These are phyloP conservation scores for Pogoniulus pusillus DNA, from an alignment of 2,797 vertebrate genomes.

Conservation along the genomic window DNA sequence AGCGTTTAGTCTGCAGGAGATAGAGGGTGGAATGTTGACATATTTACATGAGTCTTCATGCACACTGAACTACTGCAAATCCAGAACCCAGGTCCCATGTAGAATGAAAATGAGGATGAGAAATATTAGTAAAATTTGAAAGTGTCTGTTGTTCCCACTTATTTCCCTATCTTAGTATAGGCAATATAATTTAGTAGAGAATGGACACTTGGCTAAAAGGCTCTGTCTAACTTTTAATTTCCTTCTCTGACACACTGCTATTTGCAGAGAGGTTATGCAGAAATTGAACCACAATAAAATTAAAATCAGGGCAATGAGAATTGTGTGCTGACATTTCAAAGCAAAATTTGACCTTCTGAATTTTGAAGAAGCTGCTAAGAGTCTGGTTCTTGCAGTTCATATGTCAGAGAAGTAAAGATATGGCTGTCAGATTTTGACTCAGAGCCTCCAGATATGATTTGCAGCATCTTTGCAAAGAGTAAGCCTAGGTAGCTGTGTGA, in stretches of 20 bases:
- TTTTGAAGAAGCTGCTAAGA: constrained; percentile 2
- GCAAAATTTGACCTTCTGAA: not conserved
- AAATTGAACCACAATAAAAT: not conserved
- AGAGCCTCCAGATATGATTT: not conserved
- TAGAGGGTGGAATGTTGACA: not conserved
- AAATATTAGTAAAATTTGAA: not conserved
- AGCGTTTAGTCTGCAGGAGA: not conserved
- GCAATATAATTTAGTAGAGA: not conserved
- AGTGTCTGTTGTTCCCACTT: not conserved
- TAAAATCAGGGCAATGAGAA: not conserved
- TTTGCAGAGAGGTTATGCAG: not conserved
- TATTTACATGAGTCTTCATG: fast-evolving
- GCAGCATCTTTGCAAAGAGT: not conserved
- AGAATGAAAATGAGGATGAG: not conserved
- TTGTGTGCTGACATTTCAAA: not conserved
- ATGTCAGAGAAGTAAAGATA: not conserved
- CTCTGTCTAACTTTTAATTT: not conserved
- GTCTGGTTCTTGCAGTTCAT: not conserved
- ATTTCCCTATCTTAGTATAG: not conserved
- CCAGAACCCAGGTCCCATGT: not conserved
- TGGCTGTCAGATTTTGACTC: not conserved
- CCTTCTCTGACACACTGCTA: not conserved
- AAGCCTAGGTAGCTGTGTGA: not conserved
- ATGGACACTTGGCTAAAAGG: not conserved
- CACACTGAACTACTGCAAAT: not conserved